Conservation (phyloP, 2,888 invertebrate species). For the Cataglyphis rosenhaueri region DNA sequence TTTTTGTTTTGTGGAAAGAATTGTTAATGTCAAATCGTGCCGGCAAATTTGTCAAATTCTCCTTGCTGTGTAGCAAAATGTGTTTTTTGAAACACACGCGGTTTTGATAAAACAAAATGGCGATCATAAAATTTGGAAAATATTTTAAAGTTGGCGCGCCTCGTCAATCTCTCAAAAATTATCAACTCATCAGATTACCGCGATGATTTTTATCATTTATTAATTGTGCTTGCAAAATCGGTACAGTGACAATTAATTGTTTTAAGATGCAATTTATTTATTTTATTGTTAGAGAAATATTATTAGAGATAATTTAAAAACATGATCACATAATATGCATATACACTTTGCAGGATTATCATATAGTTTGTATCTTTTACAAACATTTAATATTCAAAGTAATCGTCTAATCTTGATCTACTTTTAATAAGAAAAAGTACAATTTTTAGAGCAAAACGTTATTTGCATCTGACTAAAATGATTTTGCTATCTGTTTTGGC, state of each 20-base stretch:
- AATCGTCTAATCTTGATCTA: background rate
- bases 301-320: background rate
- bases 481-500: background rate
- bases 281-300: background rate
- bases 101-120: background rate
- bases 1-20: background rate
- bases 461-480: background rate
- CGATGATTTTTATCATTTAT: background rate
- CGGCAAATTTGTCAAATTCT: background rate
- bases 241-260: background rate
- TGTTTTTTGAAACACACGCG: slow-evolving; percentile 7
- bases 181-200: background rate
- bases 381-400: background rate
- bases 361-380: background rate
- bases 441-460: background rate
- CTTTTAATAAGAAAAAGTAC: background rate
- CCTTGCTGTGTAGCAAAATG: background rate
- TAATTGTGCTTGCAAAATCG: background rate
- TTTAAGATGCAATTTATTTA: background rate
- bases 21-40: background rate
- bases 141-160: background rate
- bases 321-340: background rate
- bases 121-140: slow-evolving; percentile 15
- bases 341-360: background rate
- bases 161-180: background rate